Conservation (phyloP, 2,797 vertebrate species). For the Mastacembelus armatus region DNA sequence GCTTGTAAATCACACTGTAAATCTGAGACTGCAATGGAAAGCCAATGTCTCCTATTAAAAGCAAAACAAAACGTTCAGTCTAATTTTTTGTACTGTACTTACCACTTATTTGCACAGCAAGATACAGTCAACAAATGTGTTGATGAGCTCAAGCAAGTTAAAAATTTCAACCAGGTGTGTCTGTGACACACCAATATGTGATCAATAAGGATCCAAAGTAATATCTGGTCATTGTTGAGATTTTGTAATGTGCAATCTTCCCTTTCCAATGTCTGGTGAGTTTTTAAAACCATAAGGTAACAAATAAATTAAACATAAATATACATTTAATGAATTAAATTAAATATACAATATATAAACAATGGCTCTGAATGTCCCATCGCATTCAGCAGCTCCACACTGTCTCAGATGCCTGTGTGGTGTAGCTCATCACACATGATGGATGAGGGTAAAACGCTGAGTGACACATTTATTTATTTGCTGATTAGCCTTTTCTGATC, state of each 20-base stretch:
- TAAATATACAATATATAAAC: not conserved
- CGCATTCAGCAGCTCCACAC: constrained; percentile 1
- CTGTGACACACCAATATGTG: not conserved
- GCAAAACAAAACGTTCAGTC: constrained; percentile 42
- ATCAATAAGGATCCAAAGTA: too few species aligned
- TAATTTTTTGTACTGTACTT: constrained; percentile 29
- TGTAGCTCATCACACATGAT: constrained; percentile 3
- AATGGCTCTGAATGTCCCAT: not conserved
- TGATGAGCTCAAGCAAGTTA: too few species aligned
- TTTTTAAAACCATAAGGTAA: too few species aligned
- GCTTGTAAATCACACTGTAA: constrained; percentile 58
- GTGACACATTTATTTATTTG: constrained; percentile 6
- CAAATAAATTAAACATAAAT: too few species aligned
- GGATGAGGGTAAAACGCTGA: constrained; percentile 10
- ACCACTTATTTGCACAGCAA: not conserved
- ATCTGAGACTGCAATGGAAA: constrained; percentile 48
- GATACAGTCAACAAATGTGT: constrained; percentile 24
- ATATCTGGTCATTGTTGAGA: too few species aligned
- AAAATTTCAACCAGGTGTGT: not conserved
- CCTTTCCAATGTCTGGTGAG: too few species aligned
- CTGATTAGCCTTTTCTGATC: constrained; percentile 27
- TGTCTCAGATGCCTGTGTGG: not conserved
- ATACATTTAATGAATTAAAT: too few species aligned
- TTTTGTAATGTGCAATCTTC: too few species aligned
- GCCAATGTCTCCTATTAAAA: constrained; percentile 32